Conservation (phyloP, 2,888 invertebrate genomes). For the Nowickia ferox region DNA sequence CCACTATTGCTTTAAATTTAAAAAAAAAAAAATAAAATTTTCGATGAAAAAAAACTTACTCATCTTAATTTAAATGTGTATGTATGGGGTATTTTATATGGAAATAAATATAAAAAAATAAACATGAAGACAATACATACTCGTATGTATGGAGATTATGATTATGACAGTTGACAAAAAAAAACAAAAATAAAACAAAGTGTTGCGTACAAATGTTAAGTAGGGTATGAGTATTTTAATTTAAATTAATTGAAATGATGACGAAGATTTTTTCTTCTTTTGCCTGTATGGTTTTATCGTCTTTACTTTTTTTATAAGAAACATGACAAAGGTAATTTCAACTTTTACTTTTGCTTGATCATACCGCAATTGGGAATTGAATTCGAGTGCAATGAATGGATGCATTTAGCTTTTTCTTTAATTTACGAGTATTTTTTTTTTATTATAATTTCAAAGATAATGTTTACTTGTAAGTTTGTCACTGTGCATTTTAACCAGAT, state of each 20-base stretch:
- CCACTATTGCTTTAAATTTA: background rate
- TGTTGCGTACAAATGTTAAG: constrained; percentile 67
- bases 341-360: constrained; percentile 73
- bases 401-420: constrained; percentile 52
- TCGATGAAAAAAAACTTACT: background rate
- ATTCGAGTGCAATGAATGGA: constrained; percentile 69
- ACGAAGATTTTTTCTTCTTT: constrained; percentile 63
- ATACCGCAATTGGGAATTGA: constrained; percentile 71
- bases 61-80: background rate
- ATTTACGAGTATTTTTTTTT: background rate
- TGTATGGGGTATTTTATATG: background rate
- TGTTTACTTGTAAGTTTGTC: constrained; percentile 66
- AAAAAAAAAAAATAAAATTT: background rate
- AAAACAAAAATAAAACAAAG: constrained; percentile 12
- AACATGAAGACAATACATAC: constrained; percentile 45
- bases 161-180: constrained; percentile 54
- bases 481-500: constrained; percentile 57
- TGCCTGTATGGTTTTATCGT: constrained; percentile 69
- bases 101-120: constrained; percentile 22
- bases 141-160: constrained; percentile 63
- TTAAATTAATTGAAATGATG: constrained; percentile 69
- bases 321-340: constrained; percentile 76
- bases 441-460: constrained; percentile 35
- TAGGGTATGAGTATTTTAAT: constrained; percentile 56
- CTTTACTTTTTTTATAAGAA: constrained; percentile 58